Evolutionary conservation across 2,888 invertebrate species (phyloP).

Genomic region (Oithona nana): DNA sequence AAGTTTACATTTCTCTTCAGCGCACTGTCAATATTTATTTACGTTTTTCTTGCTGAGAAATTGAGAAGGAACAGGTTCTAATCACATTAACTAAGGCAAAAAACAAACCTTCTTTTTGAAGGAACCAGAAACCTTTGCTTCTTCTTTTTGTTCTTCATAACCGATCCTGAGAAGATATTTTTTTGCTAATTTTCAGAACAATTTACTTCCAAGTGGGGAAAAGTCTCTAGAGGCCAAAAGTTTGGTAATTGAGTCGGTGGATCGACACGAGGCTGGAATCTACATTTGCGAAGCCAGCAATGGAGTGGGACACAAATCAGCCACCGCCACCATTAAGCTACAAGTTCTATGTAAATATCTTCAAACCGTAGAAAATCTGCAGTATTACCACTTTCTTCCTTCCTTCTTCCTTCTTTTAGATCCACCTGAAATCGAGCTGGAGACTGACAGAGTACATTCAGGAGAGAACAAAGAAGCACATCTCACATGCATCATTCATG

Average conservation of each 20-base stretch:
- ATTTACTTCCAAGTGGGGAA: slow-evolving; percentile 1
- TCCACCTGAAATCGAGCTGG: slow-evolving; percentile 48
- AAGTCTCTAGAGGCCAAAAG: neutral
- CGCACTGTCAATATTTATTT: too few relatives aligned
- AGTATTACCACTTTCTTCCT: neutral
- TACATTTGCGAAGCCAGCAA: slow-evolving; percentile 7
- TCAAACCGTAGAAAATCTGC: neutral
- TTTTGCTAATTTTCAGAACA: neutral
- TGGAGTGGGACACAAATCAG: slow-evolving; percentile 4
- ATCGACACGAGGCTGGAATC: slow-evolving; percentile 8
- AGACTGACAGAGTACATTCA: slow-evolving; percentile 47
- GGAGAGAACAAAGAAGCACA: slow-evolving; percentile 48
- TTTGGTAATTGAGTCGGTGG: slow-evolving; percentile 5
- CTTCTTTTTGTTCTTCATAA: too few relatives aligned
- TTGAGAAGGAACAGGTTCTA: too few relatives aligned
- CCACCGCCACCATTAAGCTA: slow-evolving; percentile 3
- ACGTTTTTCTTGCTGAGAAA: too few relatives aligned
- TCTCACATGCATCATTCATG: slow-evolving; percentile 45
- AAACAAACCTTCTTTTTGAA: too few relatives aligned
- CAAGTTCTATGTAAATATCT: slow-evolving; percentile 10
- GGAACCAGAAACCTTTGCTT: too few relatives aligned
- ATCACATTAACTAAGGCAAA: too few relatives aligned
- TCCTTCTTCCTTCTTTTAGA: slow-evolving; percentile 29
- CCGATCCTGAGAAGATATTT: too few relatives aligned
- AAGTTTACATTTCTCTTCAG: too few relatives aligned